Conservation (phyloP, 1,140 invertebrate species). For the Cyclina sinensis region DNA sequence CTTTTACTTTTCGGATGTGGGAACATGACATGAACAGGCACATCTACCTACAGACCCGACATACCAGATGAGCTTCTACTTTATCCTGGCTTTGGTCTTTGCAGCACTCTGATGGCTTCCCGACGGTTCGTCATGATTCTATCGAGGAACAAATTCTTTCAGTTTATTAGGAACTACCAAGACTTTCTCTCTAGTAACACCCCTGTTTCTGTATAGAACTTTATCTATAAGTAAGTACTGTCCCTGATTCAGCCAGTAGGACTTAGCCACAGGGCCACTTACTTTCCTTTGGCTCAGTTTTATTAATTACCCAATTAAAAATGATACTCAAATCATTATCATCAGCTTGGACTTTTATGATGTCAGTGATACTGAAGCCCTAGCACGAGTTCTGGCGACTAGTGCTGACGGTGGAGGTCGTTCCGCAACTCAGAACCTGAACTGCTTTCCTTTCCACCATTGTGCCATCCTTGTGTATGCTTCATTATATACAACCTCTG, state of each 20-base stretch:
- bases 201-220: neutral
- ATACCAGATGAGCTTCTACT: conserved; percentile 34
- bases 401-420: too few relatives aligned
- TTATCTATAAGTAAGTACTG: neutral
- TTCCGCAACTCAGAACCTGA: too few relatives aligned
- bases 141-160: neutral
- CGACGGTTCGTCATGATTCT: neutral
- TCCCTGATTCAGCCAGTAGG: neutral
- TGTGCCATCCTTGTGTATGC: too few relatives aligned
- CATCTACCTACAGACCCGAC: too few relatives aligned
- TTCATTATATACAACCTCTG: too few relatives aligned
- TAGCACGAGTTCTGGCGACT: too few relatives aligned
- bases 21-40: too few relatives aligned
- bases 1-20: too few relatives aligned
- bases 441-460: too few relatives aligned
- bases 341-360: neutral
- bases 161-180: neutral
- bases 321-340: neutral
- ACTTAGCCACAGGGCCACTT: neutral
- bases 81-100: conserved; percentile 25
- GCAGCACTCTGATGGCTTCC: conserved; percentile 27
- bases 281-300: neutral
- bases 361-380: neutral
- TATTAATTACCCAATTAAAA: neutral
- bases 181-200: neutral